Percentiles rank a stretch among this genome's conserved stretches.
Evolutionary conservation across 2,113 vertebrate genomes (phyloP).

Genomic region (Trichomycterus rosablanca): DNA sequence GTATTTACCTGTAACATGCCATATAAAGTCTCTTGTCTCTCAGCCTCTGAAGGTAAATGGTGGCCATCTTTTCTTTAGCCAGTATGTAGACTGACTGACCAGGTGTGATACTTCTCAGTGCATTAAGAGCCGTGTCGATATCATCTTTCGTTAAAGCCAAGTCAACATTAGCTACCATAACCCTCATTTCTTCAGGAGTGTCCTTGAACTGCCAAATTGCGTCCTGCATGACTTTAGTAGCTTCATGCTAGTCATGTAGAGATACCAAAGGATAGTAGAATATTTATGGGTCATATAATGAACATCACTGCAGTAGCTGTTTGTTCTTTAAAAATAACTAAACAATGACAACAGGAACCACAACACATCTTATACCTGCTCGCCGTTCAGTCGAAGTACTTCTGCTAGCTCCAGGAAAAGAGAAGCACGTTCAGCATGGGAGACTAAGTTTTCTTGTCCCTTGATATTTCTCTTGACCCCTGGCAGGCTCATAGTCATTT

Average conservation of each 20-base stretch:
- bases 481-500: constrained; percentile 58
- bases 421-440: constrained; percentile 54
- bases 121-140: constrained; percentile 55
- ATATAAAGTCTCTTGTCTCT: constrained; percentile 64
- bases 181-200: constrained; percentile 59
- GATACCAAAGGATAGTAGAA: neutral
- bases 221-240: constrained; percentile 72
- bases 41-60: constrained; percentile 61
- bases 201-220: constrained; percentile 62
- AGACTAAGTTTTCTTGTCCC: constrained; percentile 17
- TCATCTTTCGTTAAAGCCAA: constrained; percentile 65
- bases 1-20: constrained; percentile 62
- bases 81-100: constrained; percentile 62
- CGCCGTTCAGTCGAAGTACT: constrained; percentile 62
- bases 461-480: constrained; percentile 42
- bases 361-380: constrained; percentile 60
- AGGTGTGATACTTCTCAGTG: constrained; percentile 56
- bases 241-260: constrained; percentile 62
- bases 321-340: too few species aligned
- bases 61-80: constrained; percentile 71
- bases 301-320: too few species aligned
- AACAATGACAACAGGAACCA: neutral
- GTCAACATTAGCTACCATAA: constrained; percentile 68
- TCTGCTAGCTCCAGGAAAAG: constrained; percentile 66
- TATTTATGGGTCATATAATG: too few species aligned